Evolutionary conservation across 1,140 invertebrate species (phyloP).

Genomic region (Anastatus disparis): DNA sequence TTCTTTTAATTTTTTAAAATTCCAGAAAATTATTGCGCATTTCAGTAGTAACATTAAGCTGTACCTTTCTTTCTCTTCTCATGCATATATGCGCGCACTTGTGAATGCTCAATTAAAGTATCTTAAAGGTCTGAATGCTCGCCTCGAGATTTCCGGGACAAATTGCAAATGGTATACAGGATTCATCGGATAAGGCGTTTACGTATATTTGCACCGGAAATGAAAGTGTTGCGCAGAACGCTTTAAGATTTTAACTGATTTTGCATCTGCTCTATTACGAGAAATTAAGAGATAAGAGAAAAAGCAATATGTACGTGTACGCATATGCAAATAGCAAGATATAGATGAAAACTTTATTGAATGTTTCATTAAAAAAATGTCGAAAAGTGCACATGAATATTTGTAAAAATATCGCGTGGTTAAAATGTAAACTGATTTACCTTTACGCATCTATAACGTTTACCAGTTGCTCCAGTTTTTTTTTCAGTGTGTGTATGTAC

Average conservation of each 20-base stretch:
- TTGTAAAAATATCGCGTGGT: constrained; percentile 9
- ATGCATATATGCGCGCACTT: not conserved
- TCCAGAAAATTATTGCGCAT: no score
- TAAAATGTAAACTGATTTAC: not conserved
- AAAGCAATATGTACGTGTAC: no score
- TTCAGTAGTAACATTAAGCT: no score
- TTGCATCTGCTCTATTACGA: no score
- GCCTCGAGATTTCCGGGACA: not conserved
- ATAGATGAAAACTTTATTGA: not conserved
- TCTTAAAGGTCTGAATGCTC: no score
- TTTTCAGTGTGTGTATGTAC: no score
- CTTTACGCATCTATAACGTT: no score
- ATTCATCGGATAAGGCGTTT: not conserved
- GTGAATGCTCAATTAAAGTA: no score
- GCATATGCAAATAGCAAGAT: not conserved
- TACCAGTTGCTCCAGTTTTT: no score
- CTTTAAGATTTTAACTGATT: not conserved
- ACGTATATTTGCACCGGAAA: not conserved
- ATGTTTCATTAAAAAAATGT: not conserved
- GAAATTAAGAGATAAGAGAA: no score
- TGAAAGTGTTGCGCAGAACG: not conserved
- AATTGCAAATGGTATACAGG: not conserved
- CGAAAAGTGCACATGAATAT: not conserved
- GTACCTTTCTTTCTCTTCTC: not conserved
- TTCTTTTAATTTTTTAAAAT: no score